Base-by-base conservation (phyloP, 2,113 vertebrate genomes). In the Cynoglossus semilaevis region DNA sequence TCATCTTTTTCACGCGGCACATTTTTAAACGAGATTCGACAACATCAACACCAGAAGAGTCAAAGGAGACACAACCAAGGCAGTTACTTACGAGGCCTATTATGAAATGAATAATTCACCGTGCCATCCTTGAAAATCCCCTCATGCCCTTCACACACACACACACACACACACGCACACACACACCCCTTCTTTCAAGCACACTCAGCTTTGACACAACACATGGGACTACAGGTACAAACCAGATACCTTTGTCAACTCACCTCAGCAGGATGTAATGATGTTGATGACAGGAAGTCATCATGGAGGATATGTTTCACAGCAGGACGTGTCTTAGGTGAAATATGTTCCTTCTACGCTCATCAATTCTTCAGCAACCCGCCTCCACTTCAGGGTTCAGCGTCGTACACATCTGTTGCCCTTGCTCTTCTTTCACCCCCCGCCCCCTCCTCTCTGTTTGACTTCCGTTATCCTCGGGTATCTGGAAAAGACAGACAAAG, bases 241-340 rank as follows among this genome's bases (percentile, higher is more conserved):
- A 67, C 66, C 72, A 46, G 69, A 60, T 74, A 77, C 60, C 79
- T 79, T 77, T 83, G 71, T 83, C 82, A 80, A 70, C 74, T 77
- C 66, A 43, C 65, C 85, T 58, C 81, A 70, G 79, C 76, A 74
- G 86, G 82, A 82, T 64, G 76, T 79, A 80, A 88, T 87, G 80
- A 88, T 86, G 89, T 87, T 90, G 88, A 91, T 92, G 88, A 88
- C 87, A 87, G 76, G 63, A 82, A 84, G 77, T 86, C 76, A 77
- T 87, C 80, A 67, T 42, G 67, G 81, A 70, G 72, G 80, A 83
- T 80, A 75, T 84, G 85, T 85, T 79, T 84, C 82, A 61, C 82
- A 82, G 86, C 74, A 59, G 80, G 84, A 82, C 74, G 70, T 74
- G 81, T 85, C 84, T 76, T 22, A 70, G 85, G 77, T 80, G 81